Base-by-base conservation (phyloP, 1,140 invertebrate genomes). In the Drosophila bipectinata region DNA sequence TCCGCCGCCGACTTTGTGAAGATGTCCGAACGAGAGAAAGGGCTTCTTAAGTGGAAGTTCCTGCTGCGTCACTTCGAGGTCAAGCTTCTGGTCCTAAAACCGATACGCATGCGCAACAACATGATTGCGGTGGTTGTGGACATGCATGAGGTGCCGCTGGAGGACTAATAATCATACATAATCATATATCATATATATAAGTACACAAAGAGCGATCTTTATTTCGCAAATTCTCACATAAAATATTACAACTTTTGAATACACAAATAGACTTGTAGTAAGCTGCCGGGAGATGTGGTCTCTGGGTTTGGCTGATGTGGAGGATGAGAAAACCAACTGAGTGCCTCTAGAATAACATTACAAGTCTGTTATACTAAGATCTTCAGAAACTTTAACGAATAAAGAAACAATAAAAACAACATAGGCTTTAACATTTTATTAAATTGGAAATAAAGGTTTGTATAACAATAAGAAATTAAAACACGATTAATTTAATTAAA, bases 31-130 rank as follows among this genome's bases (percentile, higher is more conserved):
- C 54, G 51, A 1, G 68, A 47, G 87, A 93, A 92, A 66, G 81
- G 85, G 4, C 45, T 82, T 14, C 68, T 94, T 1, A 94, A 94
- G 77, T 94, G 93, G 93, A 91, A 92, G 24, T 93, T 92, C 57
- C 79, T 94, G 7, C 57, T 94, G 44, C 92, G 93, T 56, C 88
- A 93, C 48, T 93, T 93, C 61, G 92, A 92, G 32, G 79, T 92
- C 0, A 91, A 92, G 37, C 57, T 94, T 34, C 73, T 93, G 1
- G 79, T 94, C 2, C 87, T 82, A 39, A 92, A 91, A 61, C 77
- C 83, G 1, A 28, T 62, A 3, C 62, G 49, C 9, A 51, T 85
- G 53, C 69, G 88, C 37, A 64, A 59, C 4, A 80, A 81, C 45
- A 26, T 89, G 5, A 18, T 61, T 1, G 47, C 77, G 0, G 41